Evolutionary conservation across 53 echinoderm and acorn worm genomes (phyloP).

Genomic region (Holothuria leucospilota): DNA sequence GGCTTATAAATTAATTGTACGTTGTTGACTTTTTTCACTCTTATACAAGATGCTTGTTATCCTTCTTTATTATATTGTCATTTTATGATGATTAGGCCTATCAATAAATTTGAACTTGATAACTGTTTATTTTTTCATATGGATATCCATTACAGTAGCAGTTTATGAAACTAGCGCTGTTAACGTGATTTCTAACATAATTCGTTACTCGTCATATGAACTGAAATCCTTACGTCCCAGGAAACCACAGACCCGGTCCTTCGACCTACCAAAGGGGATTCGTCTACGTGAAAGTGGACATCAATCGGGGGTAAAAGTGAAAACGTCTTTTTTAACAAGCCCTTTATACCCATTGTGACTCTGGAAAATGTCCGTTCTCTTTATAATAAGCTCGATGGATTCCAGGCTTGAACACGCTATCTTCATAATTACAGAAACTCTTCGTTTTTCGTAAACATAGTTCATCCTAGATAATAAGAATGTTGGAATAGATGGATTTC

Average conservation of each 20-base stretch:
- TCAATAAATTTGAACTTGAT: too few species aligned
- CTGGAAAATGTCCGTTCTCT: not conserved
- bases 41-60: too few species aligned
- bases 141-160: not conserved
- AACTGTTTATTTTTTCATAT: not conserved
- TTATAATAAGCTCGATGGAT: not conserved
- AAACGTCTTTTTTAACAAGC: not conserved
- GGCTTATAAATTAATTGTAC: too few species aligned
- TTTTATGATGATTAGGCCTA: too few species aligned
- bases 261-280: not conserved
- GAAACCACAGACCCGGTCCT: not conserved
- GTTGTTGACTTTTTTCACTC: too few species aligned
- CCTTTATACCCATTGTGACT: not conserved
- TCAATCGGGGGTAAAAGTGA: too few species aligned
- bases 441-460: not conserved
- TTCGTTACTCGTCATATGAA: not conserved
- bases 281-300: not conserved
- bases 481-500: conserved; percentile 15
- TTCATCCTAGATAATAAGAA: not conserved
- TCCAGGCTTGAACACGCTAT: not conserved
- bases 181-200: too few species aligned
- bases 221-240: not conserved
- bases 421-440: conserved; percentile 2
- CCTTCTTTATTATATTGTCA: too few species aligned
- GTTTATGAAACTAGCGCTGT: not conserved